phyloP scores from a whole-genome alignment of 2,113 vertebrate species.

The Gracilinanus agilis region DNA sequence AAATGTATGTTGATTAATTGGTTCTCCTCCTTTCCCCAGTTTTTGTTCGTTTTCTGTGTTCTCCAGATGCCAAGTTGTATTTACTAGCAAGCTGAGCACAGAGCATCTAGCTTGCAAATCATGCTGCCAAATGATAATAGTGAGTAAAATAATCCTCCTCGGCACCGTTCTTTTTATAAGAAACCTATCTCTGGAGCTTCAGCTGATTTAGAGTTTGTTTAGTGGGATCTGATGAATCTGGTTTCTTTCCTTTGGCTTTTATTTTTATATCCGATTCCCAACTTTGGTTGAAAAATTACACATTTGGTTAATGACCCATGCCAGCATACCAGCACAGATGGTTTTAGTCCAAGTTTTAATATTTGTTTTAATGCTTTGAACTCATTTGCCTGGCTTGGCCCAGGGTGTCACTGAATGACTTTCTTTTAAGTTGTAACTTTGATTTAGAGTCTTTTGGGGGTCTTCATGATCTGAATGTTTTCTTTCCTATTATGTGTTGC shows the following conservation, averaged over 20 bases:
- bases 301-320: not conserved
- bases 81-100: not conserved
- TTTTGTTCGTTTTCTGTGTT: not conserved
- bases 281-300: not conserved
- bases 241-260: not conserved
- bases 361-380: constrained; percentile 30
- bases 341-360: constrained; percentile 1
- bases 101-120: not conserved
- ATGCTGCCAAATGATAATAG: not conserved
- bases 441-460: constrained; percentile 2
- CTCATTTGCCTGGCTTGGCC: not conserved
- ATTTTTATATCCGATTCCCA: constrained; percentile 15
- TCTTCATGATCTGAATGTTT: not conserved
- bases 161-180: not conserved
- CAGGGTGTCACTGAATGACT: not conserved
- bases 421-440: constrained; percentile 2
- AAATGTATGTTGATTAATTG: not conserved
- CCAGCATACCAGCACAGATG: not conserved
- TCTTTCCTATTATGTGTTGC: not conserved
- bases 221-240: not conserved
- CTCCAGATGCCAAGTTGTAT: not conserved
- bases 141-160: not conserved
- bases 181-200: not conserved
- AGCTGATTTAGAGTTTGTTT: not conserved
- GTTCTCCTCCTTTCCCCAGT: not conserved